A percentile compares a stretch with the other conserved stretches of the same genome.
These are phyloP conservation scores for Drosophila arizonae DNA, from an alignment of 1,140 invertebrate genomes.

Conservation along the genomic window DNA sequence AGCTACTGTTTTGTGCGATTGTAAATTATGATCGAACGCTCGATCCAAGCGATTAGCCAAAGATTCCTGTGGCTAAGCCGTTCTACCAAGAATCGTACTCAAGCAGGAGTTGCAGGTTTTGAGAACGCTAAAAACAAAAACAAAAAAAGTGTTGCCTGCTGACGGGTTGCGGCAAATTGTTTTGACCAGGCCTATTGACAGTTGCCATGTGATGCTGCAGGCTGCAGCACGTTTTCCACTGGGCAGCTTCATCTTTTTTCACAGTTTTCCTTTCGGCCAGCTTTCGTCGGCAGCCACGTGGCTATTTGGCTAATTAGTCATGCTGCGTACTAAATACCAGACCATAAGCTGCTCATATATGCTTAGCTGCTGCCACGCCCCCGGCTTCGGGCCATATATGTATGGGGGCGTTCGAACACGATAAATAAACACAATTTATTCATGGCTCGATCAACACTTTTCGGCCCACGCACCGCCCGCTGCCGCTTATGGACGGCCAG, in stretches of 20 bases:
- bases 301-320: conserved; percentile 64
- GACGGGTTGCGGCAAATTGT: conserved; percentile 61
- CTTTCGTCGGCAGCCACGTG: conserved; percentile 51
- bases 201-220: conserved; percentile 60
- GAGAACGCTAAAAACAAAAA: conserved; percentile 35
- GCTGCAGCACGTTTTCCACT: conserved; percentile 42
- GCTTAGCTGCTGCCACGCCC: conserved; percentile 15
- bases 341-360: conserved; percentile 73
- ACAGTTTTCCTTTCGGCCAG: conserved; percentile 39
- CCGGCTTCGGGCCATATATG: conserved; percentile 29
- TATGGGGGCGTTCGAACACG: conserved; percentile 42
- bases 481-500: neutral
- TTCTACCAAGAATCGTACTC: too few species aligned
- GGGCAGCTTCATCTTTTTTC: too few species aligned
- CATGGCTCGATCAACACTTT: conserved; percentile 69
- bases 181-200: conserved; percentile 57
- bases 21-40: conserved; percentile 71
- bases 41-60: conserved; percentile 34
- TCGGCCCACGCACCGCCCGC: conserved; percentile 52
- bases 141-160: conserved; percentile 26
- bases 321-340: conserved; percentile 65
- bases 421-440: conserved; percentile 76
- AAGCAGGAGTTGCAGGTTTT: conserved; percentile 19
- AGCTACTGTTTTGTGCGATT: conserved; percentile 77
- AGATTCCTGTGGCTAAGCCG: conserved; percentile 40